Evolutionary conservation across 2,888 invertebrate genomes (phyloP), one percentile per base, ranked within the genome.

Genomic region (Melinaea menophilus): DNA sequence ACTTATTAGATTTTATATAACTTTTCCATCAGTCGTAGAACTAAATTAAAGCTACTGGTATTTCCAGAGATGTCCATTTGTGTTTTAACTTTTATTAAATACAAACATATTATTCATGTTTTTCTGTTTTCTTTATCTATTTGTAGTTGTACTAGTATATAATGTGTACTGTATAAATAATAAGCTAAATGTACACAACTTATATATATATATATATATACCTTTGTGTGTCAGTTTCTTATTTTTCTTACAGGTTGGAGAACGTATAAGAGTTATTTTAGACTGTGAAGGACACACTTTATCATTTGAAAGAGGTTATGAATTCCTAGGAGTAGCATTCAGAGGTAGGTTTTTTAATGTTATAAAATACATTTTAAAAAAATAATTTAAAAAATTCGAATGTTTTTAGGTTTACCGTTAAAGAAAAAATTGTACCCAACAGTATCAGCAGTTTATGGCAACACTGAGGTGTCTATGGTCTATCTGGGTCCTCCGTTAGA

Each of bases 391-490:
- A 41, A 60, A 55, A 59, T 56, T 37, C 59, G 9, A 41, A 47
- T 46, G 47, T 47, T 57, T 51, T 64, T 84, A 96, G 96, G 97
- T 74, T 93, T 99, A 83, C 98, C 99, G 61, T 59, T 59, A 62
- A 96, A 96, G 80, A 97, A 97, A 82, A 95, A 95, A 84, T 92
- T 99, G 61, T 99, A 95, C 86, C 99, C 99, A 66, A 96, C 99
- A 66, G 97, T 99, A 60, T 98, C 99, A 58, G 99, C 99, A 66
- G 99, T 99, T 11, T 99, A 99, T 91, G 99, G 99, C 66, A 99
- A 99, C 84, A 99, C 99, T 57, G 99, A 99, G 93, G 98, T 99
- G 51, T 98, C 99, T 47, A 99, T 99, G 98, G 97, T 99, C 55
- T 99, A 99, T 86, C 91, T 98, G 76, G 99, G 99, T 70, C 95